These are phyloP conservation scores for Oscheius myriophilus DNA, from an alignment of 2,888 invertebrate species.

Conservation along the genomic window DNA sequence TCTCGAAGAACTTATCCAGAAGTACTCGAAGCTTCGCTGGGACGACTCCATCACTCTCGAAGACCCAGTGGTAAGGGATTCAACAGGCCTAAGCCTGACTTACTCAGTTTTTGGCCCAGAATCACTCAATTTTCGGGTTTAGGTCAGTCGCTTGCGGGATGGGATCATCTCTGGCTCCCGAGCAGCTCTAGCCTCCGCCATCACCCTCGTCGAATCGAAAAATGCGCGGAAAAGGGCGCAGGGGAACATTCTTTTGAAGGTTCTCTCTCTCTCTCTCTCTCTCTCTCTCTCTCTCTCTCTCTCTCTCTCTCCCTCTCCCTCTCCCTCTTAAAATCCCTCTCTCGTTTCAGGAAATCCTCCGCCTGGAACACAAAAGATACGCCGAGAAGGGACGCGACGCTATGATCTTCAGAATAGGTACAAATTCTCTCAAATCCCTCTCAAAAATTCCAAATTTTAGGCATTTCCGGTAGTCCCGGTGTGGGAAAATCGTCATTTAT, in stretches of 20 bases:
- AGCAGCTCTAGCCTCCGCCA: slow-evolving; percentile 72
- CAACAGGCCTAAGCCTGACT: neutral
- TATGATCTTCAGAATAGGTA: slow-evolving; percentile 72
- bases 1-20: slow-evolving; percentile 44
- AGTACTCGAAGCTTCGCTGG: slow-evolving; percentile 53
- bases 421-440: no score
- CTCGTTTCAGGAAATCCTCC: slow-evolving; percentile 42
- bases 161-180: slow-evolving; percentile 67
- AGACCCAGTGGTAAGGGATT: slow-evolving; percentile 44
- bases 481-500: slow-evolving; percentile 78
- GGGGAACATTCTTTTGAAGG: slow-evolving; percentile 64
- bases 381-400: slow-evolving; percentile 52
- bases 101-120: no score
- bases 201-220: slow-evolving; percentile 74
- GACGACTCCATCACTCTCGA: slow-evolving; percentile 55
- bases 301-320: neutral
- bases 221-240: slow-evolving; percentile 72
- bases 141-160: slow-evolving; percentile 41
- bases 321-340: slow-evolving; percentile 16
- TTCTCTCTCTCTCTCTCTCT: slow-evolving; percentile 1
- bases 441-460: slow-evolving; percentile 66
- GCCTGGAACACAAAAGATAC: slow-evolving; percentile 65
- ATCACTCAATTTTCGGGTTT: no score
- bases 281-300: neutral
- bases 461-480: slow-evolving; percentile 77